phyloP scores from a whole-genome alignment of 1,140 invertebrate species.

The Drosophila nikananu region DNA sequence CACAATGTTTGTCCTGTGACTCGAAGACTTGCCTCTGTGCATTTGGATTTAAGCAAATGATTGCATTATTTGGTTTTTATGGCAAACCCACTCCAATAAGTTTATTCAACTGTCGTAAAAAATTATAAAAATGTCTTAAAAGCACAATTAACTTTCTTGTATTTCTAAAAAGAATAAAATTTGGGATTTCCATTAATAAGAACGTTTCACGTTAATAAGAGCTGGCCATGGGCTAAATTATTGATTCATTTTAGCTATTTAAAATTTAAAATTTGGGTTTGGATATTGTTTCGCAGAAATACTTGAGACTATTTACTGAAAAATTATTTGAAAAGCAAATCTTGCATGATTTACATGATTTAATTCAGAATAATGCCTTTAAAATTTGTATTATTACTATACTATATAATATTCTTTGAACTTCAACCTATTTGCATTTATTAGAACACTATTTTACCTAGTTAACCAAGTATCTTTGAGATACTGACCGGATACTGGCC shows the following conservation, averaged over 20 bases:
- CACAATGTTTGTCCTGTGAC: constrained; percentile 29
- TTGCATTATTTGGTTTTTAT: background rate
- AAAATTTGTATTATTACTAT: background rate
- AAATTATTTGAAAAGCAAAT: background rate
- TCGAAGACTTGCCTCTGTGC: constrained; percentile 1
- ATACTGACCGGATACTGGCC: no score
- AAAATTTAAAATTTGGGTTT: background rate
- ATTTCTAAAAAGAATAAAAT: background rate
- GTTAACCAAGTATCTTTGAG: background rate
- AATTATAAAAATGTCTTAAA: background rate
- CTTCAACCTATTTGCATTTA: background rate
- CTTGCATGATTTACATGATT: no score
- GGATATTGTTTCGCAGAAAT: background rate
- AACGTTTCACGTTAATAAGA: no score
- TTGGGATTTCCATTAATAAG: background rate
- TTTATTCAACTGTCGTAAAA: constrained; percentile 12
- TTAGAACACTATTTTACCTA: no score
- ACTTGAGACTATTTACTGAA: background rate
- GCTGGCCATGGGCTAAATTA: background rate
- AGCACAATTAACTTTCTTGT: background rate
- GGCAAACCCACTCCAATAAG: background rate
- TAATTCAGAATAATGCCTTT: no score
- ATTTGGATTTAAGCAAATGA: constrained; percentile 9
- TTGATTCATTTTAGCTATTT: background rate
- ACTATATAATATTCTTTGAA: background rate